Evolutionary conservation across 2,888 invertebrate species (phyloP), one percentile per base, ranked within the genome.

Genomic region (Eupithecia vulgata): DNA sequence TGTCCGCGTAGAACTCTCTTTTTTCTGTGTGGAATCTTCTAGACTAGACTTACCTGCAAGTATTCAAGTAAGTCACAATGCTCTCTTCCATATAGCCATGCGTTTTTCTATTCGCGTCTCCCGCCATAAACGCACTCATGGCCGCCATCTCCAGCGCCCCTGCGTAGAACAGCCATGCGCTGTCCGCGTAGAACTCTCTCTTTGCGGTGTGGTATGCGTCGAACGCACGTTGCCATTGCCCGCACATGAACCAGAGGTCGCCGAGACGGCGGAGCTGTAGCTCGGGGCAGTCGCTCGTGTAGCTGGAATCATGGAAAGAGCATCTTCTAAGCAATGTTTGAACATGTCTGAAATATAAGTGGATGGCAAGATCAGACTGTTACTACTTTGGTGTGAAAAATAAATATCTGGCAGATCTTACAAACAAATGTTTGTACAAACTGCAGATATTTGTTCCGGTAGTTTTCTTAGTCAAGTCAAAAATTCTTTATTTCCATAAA

Each of bases 61-160:
- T 97, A 84, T 97, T 98, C 71, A 98, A 95, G 90, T 99, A 99
- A 34, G 98, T 98, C 5, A 96, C 95, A 83, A 99, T 98, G 76
- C 99, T 98, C 86, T 98, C 98, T 85, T 99, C 99, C 96, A 99
- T 97, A 85, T 99, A 99, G 78, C 97, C 97, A 79, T 96, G 96
- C 0, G 97, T 97, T 90, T 98, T 98, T 64, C 96, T 95, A 77
- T 95, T 96, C 7, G 96, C 95, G 78, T 97, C 97, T 42, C 97
- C 97, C 71, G 97, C 96, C 97, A 99, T 97, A 85, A 98, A 99
- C 1, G 98, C 97, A 71, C 98, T 97, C 40, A 99, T 90, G 15
- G 98, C 98, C 8, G 99, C 99, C 99, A 99, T 99, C 95, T 99
- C 99, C 67, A 99, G 93, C 7, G 99, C 99, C 13, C 99, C 99